Evolutionary conservation across 2,888 invertebrate genomes (phyloP).

Genomic region (Coleophora flavipennella): DNA sequence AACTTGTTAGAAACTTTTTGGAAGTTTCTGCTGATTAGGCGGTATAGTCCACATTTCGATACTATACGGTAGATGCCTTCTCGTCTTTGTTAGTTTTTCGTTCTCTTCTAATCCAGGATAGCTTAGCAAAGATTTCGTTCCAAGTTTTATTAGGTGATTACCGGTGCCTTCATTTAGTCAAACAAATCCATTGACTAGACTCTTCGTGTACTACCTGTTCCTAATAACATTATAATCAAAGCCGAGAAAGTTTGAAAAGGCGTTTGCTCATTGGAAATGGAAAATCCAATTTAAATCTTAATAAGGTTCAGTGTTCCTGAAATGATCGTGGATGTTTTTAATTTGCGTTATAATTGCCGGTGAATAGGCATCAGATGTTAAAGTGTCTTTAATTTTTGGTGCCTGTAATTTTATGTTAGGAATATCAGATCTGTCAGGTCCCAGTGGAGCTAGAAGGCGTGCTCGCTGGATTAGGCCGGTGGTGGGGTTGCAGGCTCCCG

Average conservation of each 20-base stretch:
- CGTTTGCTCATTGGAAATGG: neutral
- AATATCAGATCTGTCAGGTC: conserved; percentile 53
- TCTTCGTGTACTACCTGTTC: too few species aligned
- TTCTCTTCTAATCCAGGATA: neutral
- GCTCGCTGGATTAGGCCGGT: conserved; percentile 53
- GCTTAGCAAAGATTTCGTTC: neutral
- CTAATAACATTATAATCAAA: too few species aligned
- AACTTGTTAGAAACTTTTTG: conserved; percentile 24
- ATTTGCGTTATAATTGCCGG: conserved; percentile 51
- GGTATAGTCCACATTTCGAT: conserved; percentile 16
- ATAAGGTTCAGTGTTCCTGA: conserved; percentile 36
- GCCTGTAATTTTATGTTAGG: conserved; percentile 47
- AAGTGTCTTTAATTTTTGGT: conserved; percentile 55
- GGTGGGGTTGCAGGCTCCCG: conserved; percentile 55
- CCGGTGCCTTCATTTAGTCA: neutral
- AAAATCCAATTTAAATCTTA: conserved; percentile 27
- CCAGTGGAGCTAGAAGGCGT: conserved; percentile 38
- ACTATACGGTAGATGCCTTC: conserved; percentile 22
- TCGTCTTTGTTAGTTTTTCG: too few species aligned
- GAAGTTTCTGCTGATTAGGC: conserved; percentile 21
- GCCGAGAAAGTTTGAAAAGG: too few species aligned
- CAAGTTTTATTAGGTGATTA: neutral
- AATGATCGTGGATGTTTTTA: conserved; percentile 40
- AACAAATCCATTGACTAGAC: too few species aligned
- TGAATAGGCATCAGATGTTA: conserved; percentile 48